Base-by-base conservation (phyloP, 2,113 vertebrate genomes). In the human (Homo sapiens) region DNA sequence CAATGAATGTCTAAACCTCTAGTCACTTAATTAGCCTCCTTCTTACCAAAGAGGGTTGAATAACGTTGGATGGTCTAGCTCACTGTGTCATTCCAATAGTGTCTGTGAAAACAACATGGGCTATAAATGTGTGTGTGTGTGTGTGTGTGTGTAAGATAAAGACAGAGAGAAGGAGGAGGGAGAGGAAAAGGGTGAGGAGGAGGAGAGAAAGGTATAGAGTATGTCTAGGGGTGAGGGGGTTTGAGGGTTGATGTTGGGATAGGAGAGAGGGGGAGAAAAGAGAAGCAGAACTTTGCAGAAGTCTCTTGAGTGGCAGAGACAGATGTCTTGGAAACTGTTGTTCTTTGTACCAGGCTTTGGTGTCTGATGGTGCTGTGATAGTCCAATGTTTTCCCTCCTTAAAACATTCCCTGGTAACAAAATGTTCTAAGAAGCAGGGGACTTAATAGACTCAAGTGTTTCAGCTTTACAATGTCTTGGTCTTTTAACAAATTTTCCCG, bases 401-500 rank as follows among this genome's bases (percentile, higher is more conserved):
- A 94, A 97, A 97, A 97, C 90, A 96, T 81, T 93, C 88, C 57
- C 88, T 85, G 76, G 95, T 97, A 97, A 98, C 97, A 97, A 97
- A 97, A 98, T 97, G 97, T 98, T 98, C 98, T 95, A 73, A 97
- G 96, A 90, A 96, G 96, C 92, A 85, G 80, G 72, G 88, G 81
- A 95, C 97, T 98, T 97, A 97, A 98, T 95, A 92, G 95, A 98
- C 95, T 97, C 96, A 94, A 97, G 95, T 81, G 93, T 97, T 97
- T 97, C 92, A 95, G 98, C 97, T 96, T 96, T 95, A 95, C 95
- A 97, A 97, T 96, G 96, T 95, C 97, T 98, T 97, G 94, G 97
- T 98, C 97, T 98, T 96, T 97, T 96, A 96, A 94, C 96, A 97
- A 96, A 97, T 97, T 97, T 98, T 97, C 93, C 87, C 59, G 76